Evolutionary conservation across 2,888 invertebrate genomes (phyloP), one percentile per base, ranked within the genome.

Genomic region (Nudaria mundana): DNA sequence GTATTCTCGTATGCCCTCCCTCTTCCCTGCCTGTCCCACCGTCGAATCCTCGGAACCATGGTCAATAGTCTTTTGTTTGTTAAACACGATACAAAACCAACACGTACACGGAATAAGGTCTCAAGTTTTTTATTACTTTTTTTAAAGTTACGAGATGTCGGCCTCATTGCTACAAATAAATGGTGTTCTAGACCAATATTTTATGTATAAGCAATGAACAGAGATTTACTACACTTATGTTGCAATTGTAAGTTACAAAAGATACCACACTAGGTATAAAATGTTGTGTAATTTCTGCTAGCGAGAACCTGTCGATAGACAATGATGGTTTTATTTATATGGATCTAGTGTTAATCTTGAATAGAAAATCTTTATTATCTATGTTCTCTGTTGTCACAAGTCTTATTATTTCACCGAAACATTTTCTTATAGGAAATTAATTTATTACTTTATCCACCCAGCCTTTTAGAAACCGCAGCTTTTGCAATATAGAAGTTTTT

Each of bases 1-100:
- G 64, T 54, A 46, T 46, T 54, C 47, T 72, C 77, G 56, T 48
- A 47, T 47, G 52, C 47, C 56, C 44, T 40, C 50, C 32, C 40
- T 45, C 40, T 37, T 29, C 35, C 44, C 52, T 40, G 40, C 32
- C 52, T 51, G 38, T 44, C 44, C 30, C 39, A 31, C 46, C 48
- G 56, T 62, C 60, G 64, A 60, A 53, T 56, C 61, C 66, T 56
- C 62, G 61, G 63, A 61, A 65, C 71, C 69, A 62, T 63, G 67
- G 56, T 72, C 72, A 59, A 71, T 76, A 73, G 66, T 62, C 79
- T 81, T 84, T 86, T 86, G 83, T 87, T 84, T 82, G 80, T 81
- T 78, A 76, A 81, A 75, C 65, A 63, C 70, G 55, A 62, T 71
- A 81, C 73, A 81, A 81, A 82, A 76, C 75, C 74, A 75, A 81